These are phyloP conservation scores for Octonoba sinensis DNA, from an alignment of 2,888 invertebrate species.

Conservation along the genomic window DNA sequence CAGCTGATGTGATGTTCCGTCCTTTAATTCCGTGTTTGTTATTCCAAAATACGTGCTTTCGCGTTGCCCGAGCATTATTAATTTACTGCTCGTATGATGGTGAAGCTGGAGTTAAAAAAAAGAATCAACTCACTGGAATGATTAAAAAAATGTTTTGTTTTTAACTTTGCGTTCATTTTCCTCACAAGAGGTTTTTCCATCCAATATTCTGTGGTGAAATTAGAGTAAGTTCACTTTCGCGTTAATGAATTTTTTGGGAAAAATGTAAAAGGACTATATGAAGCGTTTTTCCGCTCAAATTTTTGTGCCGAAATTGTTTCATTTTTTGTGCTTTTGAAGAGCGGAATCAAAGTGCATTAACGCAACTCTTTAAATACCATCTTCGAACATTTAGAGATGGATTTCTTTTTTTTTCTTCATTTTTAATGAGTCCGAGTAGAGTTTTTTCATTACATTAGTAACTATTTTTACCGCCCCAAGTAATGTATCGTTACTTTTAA, in stretches of 20 bases:
- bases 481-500: too few species aligned
- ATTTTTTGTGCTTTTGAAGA: too few species aligned
- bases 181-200: neutral
- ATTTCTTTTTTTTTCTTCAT: too few species aligned
- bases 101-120: constrained; percentile 4
- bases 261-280: neutral
- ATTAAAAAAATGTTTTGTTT: neutral
- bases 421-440: too few species aligned
- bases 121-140: neutral
- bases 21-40: constrained; percentile 62
- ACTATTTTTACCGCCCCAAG: too few species aligned
- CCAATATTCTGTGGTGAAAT: constrained; percentile 36
- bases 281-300: too few species aligned
- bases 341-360: too few species aligned
- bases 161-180: neutral
- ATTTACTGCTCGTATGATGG: constrained; percentile 53
- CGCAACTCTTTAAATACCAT: too few species aligned
- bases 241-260: constrained; percentile 42
- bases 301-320: too few species aligned
- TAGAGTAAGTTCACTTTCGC: constrained; percentile 42
- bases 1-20: constrained; percentile 42
- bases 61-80: constrained; percentile 33
- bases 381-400: too few species aligned
- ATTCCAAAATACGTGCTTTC: constrained; percentile 50
- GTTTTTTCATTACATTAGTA: too few species aligned